Base-by-base conservation (phyloP, 2,113 vertebrate genomes). In the Ceratotherium simum region DNA sequence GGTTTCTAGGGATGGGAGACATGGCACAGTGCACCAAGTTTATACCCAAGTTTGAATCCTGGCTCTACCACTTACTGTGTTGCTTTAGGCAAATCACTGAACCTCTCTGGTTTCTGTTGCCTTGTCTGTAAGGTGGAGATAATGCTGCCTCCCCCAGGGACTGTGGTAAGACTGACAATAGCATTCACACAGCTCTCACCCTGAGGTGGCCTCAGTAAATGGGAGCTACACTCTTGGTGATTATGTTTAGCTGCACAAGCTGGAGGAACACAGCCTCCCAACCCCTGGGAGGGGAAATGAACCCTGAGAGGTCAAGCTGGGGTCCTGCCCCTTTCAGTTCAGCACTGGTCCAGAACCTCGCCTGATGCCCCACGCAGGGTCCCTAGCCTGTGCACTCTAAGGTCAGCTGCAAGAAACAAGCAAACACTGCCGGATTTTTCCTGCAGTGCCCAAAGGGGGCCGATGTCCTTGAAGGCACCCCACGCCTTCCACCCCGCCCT, bases 391-490 rank as follows among this genome's bases (percentile, higher is more conserved):
- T 9, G 69, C 1, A 3, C 58, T 56, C 69, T 36, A 33, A 67
- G 46, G 54, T 12, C 29, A 67, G 21, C 67, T 27, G 0, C 23
- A 39, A 69, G 20, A 89, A 21, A 23, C 16, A 27, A 76, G 31
- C 10, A 27, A 46, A 54, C 3, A 62, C 54, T 0, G 3, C 0
- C 13, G 42, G 9, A 17, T 1, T 27, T 62, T 42, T 36, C 51
- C 58, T 18, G 31, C n/a, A 5, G 42, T 3, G 18, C n/a, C 67
- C 65, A 48, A 23, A 33, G 72, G 42, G 42, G 3, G 7, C 20
- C n/a, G 2, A n/a, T 6, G 4, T 25, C 73, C 89, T 33, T 29
- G 46, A 31, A 33, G n/a, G 72, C 23, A 4, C 51, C 39, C 27
- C 27, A 46, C 2, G 17, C 25, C 58, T 80, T 11, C 82, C 1